Evolutionary conservation across 1,140 invertebrate genomes (phyloP).

Genomic region (Fopius arisanus): DNA sequence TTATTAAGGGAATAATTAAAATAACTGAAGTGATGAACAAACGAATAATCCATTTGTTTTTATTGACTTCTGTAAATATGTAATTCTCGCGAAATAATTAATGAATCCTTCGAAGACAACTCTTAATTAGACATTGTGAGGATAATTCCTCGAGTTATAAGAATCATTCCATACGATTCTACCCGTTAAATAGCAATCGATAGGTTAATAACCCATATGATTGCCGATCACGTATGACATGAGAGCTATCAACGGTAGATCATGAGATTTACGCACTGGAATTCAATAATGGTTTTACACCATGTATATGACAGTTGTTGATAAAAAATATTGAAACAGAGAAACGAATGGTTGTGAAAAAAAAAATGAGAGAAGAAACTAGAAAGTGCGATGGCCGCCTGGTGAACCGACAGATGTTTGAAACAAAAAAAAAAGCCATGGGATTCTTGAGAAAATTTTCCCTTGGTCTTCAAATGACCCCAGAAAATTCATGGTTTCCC

Average conservation of each 20-base stretch:
- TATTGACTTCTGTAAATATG: too few relatives aligned
- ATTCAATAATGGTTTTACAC: background rate
- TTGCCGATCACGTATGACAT: background rate
- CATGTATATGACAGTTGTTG: background rate
- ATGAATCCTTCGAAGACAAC: too few relatives aligned
- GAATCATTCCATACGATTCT: background rate
- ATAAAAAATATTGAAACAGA: background rate
- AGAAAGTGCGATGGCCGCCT: background rate
- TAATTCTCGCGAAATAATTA: too few relatives aligned
- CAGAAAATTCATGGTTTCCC: background rate
- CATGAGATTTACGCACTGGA: background rate
- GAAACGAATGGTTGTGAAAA: background rate
- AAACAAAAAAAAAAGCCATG: background rate
- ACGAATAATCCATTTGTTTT: too few relatives aligned
- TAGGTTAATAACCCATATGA: background rate
- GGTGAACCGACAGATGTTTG: constrained; percentile 4
- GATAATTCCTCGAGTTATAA: too few relatives aligned
- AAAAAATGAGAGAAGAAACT: background rate
- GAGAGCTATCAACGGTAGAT: background rate
- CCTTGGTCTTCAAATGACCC: background rate
- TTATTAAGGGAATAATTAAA: too few relatives aligned
- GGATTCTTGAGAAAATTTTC: background rate
- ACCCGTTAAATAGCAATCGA: background rate
- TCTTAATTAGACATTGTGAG: too few relatives aligned
- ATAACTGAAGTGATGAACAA: too few relatives aligned